phyloP scores from a whole-genome alignment of 2,888 invertebrate genomes.

The Eupeodes latifasciatus region DNA sequence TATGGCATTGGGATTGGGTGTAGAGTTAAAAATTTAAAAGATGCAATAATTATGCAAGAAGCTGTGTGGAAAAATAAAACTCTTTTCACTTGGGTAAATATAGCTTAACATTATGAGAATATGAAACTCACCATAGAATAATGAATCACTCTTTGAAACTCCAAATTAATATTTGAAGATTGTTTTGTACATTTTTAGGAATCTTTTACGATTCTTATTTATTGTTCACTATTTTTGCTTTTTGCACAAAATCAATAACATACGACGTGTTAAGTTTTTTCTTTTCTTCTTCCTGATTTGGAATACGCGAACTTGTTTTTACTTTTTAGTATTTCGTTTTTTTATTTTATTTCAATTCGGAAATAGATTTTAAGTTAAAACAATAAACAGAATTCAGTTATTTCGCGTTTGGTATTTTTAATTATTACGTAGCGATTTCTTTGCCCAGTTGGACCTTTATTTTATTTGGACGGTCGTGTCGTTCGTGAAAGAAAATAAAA shows the following conservation, averaged over 20 bases:
- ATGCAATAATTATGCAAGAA: conserved; percentile 38
- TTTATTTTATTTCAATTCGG: conserved; percentile 1
- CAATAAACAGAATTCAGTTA: conserved; percentile 8
- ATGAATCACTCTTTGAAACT: background rate
- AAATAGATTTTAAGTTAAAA: background rate
- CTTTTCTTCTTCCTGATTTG: background rate
- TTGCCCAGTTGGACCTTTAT: background rate
- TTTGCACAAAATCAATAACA: conserved; percentile 43
- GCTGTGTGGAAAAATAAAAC: background rate
- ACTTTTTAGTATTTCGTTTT: background rate
- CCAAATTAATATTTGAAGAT: background rate
- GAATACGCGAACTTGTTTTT: conserved; percentile 19
- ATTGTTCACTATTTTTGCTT: conserved; percentile 40
- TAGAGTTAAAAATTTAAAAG: background rate
- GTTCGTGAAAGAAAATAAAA: background rate
- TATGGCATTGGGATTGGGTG: background rate
- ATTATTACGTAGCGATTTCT: background rate
- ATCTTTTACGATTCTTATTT: background rate
- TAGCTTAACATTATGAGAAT: background rate
- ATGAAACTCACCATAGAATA: background rate
- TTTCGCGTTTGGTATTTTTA: conserved; percentile 39
- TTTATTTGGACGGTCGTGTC: background rate
- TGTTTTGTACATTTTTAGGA: background rate
- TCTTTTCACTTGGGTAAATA: background rate
- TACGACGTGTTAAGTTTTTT: conserved; percentile 26